These are phyloP conservation scores for Petrosia ficiformis DNA, from an alignment of 37 sponge, comb jelly and placozoan species.

Conservation along the genomic window DNA sequence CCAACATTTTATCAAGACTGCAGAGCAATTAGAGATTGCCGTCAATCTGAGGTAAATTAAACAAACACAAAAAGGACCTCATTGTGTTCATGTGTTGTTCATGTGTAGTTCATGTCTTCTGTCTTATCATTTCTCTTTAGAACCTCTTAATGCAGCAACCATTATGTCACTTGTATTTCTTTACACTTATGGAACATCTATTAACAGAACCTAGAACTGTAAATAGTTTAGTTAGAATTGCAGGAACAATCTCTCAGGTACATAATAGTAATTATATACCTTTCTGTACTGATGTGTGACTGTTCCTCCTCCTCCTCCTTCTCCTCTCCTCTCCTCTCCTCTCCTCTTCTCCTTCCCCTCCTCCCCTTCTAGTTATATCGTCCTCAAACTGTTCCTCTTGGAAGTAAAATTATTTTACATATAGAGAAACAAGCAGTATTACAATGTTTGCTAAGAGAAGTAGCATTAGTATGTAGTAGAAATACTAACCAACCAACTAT, in stretches of 20 bases:
- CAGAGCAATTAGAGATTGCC: slow-evolving; percentile 8
- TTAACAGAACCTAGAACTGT: slow-evolving; percentile 16
- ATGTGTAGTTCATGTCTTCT: not conserved
- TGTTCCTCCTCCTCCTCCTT: not conserved
- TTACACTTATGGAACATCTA: slow-evolving; percentile 71
- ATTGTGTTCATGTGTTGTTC: not conserved
- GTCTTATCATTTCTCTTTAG: slow-evolving; percentile 23
- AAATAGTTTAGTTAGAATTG: slow-evolving; percentile 4
- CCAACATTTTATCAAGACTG: slow-evolving; percentile 55
- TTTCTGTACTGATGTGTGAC: not conserved
- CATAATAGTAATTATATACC: no score
- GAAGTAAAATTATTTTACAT: slow-evolving; percentile 45
- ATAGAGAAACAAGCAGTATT: slow-evolving; percentile 84
- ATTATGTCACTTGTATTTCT: slow-evolving; percentile 80
- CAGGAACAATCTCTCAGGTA: slow-evolving; percentile 4
- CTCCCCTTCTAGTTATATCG: slow-evolving; percentile 1
- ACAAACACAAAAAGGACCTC: not conserved
- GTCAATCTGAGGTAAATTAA: slow-evolving; percentile 13
- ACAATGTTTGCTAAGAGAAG: slow-evolving; percentile 50
- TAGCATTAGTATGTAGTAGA: slow-evolving; percentile 20
- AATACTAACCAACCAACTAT: slow-evolving; percentile 23
- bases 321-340: not conserved
- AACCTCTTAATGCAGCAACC: slow-evolving; percentile 73
- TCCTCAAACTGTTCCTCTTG: not conserved
- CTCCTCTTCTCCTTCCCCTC: no score